Base-by-base conservation (phyloP, 2,113 vertebrate species). In the Rhea pennata region DNA sequence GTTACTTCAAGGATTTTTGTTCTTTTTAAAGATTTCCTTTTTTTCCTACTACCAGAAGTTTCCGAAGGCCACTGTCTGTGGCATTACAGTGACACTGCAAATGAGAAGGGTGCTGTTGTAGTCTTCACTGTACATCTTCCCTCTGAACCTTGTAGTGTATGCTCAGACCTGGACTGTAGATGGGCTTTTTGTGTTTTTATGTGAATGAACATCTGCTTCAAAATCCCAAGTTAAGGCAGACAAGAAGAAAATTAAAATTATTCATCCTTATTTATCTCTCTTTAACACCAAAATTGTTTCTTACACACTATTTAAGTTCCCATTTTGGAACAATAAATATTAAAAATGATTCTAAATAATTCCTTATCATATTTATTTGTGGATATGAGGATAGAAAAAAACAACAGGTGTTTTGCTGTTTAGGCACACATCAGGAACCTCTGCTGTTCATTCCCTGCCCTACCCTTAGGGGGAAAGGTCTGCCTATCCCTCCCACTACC, bases 181-280 rank as follows among this genome's bases (percentile, higher is more conserved):
- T 56, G 72, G 4, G 1, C 8, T 88, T 88, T 93, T 73, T 64
- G 50, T 95, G 95, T 94, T 96, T 91, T 24, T 90, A 65, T 56
- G 44, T 36, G 96, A 96, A 95, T 36, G 96, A 96, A 95, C 94
- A 93, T 96, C 96, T 96, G 96, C 95, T 96, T 96, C 94, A 65
- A 94, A 94, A 96, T 92, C 93, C 91, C 91, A 88, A 94, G 93
- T 96, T 89, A 93, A 95, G 84, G 93, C 64, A 95, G 89, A 90
- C 84, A 95, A 95, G 95, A 95, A 96, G 91, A 75, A 95, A 91
- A 96, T 96, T 83, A 92, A 92, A 95, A 91, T 89, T 93, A 89
- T 96, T 96, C 93, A 84, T 94, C 95, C 93, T 95, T 79, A 94
- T 91, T 82, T 84, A 79, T 93, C 61, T 86, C 83, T 85, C 81